Percentiles rank a stretch among this genome's conserved stretches.
These are phyloP conservation scores for Tupaia chinensis DNA, from an alignment of 2,113 vertebrate species.

Conservation along the genomic window DNA sequence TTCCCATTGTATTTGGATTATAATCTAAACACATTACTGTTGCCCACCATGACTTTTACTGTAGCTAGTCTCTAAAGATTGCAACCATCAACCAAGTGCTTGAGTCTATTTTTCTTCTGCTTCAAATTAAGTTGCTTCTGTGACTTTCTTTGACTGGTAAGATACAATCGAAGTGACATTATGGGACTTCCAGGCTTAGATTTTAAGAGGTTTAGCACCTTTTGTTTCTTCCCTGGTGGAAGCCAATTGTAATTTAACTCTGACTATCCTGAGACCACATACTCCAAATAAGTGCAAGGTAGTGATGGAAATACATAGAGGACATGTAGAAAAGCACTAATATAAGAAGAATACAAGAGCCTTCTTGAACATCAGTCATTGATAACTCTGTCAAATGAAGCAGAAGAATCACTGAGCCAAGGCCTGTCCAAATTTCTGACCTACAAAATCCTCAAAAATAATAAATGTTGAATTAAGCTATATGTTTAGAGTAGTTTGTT, in stretches of 20 bases:
- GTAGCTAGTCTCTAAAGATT: constrained; percentile 15
- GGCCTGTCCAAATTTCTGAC: neutral
- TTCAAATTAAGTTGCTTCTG: constrained; percentile 28
- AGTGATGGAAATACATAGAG: neutral
- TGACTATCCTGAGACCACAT: neutral
- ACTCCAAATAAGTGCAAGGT: neutral
- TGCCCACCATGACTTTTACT: neutral
- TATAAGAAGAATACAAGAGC: neutral
- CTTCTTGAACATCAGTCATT: neutral
- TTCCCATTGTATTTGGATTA: neutral
- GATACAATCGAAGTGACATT: constrained; percentile 17
- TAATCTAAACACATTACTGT: neutral
- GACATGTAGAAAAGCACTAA: neutral
- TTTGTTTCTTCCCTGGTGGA: neutral
- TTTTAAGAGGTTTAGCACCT: neutral
- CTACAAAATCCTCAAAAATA: neutral
- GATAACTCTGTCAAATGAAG: neutral
- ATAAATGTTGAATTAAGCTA: neutral
- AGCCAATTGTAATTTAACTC: neutral
- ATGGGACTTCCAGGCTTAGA: neutral
- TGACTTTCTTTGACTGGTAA: neutral
- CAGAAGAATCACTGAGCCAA: neutral
- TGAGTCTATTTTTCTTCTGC: constrained; percentile 2
- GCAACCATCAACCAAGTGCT: neutral
- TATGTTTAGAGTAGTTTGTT: neutral